Evolutionary conservation across 2,888 invertebrate species (phyloP), one percentile per base, ranked within the genome.

Genomic region (Xylota segnis): DNA sequence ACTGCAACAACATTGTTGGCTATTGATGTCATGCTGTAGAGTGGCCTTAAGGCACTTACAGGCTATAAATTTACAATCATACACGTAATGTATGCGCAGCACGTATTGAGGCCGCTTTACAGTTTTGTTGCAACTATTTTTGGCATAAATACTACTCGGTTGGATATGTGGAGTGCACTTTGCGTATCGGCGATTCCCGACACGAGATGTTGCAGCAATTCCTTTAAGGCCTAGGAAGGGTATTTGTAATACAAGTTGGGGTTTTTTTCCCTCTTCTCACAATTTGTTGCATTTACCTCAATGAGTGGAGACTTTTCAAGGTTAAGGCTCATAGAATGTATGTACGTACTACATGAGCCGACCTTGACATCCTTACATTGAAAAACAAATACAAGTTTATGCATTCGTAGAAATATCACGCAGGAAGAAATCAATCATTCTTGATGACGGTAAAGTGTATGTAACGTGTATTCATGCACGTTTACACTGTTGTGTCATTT

Each of bases 51-150:
- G 79, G 58, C 72, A 72, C 65, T 79, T 65, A 77, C 79, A 84
- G 61, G 58, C 79, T 50, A 68, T 45, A 79, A 59, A 59, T 75
- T 79, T 70, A 79, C 79, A 79, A 84, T 70, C 79, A 45, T 66
- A 45, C 76, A 66, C 81, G 77, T 45, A 71, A 76, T 52, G 65
- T 61, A 82, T 77, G 86, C 68, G 32, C 63, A 72, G 59, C 86
- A 86, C 86, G 86, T 86, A 86, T 82, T 82, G 86, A 61, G 86
- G 82, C 72, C 82, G 68, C 43, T 82, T 56, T 71, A 77, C 82
- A 65, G 71, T 65, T 82, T 86, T 76, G 82, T 72, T 72, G 82
- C 77, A 72, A 77, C 56, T 79, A 50, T 54, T 70, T 81, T 86
- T 86, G 76, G 72, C 76, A 76, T 68, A 56, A 18, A 29, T 23